These are phyloP conservation scores for Charadrius vociferus DNA, from an alignment of 2,113 vertebrate genomes.

Conservation along the genomic window DNA sequence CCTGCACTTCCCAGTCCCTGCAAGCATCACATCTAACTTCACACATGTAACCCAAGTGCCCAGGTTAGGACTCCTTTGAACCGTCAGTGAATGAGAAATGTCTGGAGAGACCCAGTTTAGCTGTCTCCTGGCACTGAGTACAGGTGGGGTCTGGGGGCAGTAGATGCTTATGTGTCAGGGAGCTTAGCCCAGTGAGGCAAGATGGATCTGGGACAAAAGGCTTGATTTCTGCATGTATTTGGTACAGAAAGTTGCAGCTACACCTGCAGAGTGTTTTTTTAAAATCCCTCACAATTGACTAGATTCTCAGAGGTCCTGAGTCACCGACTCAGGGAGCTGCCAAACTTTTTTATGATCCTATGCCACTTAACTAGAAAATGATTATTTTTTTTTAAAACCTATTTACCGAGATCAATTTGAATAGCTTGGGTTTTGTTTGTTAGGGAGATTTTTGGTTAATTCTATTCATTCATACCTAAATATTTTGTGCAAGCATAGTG, in stretches of 20 bases:
- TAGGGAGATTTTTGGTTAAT: not conserved
- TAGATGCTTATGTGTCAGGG: not conserved
- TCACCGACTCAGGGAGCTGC: not conserved
- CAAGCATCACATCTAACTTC: not conserved
- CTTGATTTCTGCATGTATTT: not conserved
- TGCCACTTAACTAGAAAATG: not conserved
- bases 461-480: not conserved
- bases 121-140: not conserved
- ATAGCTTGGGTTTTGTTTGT: not conserved
- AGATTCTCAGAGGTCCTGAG: not conserved
- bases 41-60: accelerated
- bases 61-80: not conserved
- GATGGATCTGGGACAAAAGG: not conserved
- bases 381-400: not conserved
- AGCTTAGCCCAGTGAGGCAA: not conserved
- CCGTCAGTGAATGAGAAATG: not conserved
- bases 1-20: not conserved
- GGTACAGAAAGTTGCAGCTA: not conserved
- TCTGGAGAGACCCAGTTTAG: not conserved
- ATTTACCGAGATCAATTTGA: not conserved
- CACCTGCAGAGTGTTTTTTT: not conserved
- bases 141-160: not conserved
- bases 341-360: not conserved
- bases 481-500: not conserved
- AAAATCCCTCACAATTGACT: not conserved